These are phyloP conservation scores for Muntiacus reevesi DNA, from an alignment of 2,113 vertebrate genomes.

Conservation along the genomic window DNA sequence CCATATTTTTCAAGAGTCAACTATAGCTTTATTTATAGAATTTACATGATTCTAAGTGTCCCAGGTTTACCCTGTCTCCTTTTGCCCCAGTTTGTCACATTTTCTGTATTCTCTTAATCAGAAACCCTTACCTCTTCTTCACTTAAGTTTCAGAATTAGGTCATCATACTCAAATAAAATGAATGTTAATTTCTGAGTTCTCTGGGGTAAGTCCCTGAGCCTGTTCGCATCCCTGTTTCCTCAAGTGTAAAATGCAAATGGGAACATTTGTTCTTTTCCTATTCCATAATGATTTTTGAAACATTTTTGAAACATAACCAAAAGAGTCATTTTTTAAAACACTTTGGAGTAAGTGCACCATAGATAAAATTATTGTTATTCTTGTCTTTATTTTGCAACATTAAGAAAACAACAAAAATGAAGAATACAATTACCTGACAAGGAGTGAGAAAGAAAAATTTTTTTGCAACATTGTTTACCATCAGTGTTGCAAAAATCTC, in stretches of 20 bases:
- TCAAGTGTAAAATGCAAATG: background rate
- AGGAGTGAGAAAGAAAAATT: background rate
- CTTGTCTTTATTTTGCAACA: background rate
- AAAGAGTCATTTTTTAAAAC: background rate
- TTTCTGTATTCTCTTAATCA: background rate
- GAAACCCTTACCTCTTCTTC: background rate
- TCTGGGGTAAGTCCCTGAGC: background rate
- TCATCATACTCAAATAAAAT: background rate
- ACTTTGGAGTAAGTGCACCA: background rate
- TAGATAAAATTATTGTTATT: background rate
- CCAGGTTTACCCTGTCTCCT: background rate
- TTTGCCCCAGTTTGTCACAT: background rate
- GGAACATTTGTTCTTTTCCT: background rate
- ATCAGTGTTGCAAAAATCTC: background rate
- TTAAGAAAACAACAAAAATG: slow-evolving; percentile 3
- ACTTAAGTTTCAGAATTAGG: background rate
- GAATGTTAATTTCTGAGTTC: slow-evolving; percentile 1
- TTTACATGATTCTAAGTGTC: background rate
- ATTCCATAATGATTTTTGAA: background rate
- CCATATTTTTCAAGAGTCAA: background rate
- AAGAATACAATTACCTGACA: background rate
- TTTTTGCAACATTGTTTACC: background rate
- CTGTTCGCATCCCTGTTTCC: background rate
- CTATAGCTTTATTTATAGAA: background rate
- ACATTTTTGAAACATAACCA: background rate